A percentile compares a stretch with the other conserved stretches of the same genome.
phyloP scores from a whole-genome alignment of 2,888 invertebrate genomes.

The Stenolophus ochropezus region DNA sequence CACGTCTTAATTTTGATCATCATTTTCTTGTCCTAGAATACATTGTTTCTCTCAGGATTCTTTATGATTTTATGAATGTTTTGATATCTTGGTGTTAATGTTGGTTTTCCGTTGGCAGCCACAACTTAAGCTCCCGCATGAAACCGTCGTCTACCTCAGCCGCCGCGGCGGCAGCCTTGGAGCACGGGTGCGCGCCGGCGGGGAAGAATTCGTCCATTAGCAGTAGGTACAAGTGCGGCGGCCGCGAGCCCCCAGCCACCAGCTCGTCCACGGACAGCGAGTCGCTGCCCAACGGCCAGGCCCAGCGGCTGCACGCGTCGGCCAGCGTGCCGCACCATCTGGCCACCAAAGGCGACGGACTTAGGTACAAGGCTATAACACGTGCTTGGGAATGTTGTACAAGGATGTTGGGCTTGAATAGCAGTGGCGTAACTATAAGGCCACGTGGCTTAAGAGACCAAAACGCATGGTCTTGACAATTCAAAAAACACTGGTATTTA shows the following conservation, averaged over 20 bases:
- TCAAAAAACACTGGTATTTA: no score
- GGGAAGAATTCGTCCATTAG: constrained; percentile 60
- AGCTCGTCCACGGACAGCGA: constrained; percentile 68
- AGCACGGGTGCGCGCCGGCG: constrained; percentile 41
- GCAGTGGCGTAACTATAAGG: no score
- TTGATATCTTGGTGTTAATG: no score
- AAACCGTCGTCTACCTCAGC: background rate
- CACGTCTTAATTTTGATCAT: no score
- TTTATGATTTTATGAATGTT: no score
- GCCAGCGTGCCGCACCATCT: constrained; percentile 81
- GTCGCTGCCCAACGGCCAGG: constrained; percentile 62
- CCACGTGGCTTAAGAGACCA: no score
- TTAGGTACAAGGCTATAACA: no score
- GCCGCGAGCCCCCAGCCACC: constrained; percentile 57
- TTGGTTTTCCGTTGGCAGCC: background rate
- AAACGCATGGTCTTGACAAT: no score
- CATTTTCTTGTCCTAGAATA: no score
- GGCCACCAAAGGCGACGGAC: constrained; percentile 71
- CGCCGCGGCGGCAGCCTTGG: constrained; percentile 5
- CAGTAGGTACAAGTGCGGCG: constrained; percentile 51
- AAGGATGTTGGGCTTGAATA: no score
- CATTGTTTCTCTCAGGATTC: no score
- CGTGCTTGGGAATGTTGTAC: no score
- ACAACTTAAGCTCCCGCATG: constrained; percentile 43
- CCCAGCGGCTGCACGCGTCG: constrained; percentile 76